Conservation (phyloP, 2,113 vertebrate genomes). For the Sciurus niger region DNA sequence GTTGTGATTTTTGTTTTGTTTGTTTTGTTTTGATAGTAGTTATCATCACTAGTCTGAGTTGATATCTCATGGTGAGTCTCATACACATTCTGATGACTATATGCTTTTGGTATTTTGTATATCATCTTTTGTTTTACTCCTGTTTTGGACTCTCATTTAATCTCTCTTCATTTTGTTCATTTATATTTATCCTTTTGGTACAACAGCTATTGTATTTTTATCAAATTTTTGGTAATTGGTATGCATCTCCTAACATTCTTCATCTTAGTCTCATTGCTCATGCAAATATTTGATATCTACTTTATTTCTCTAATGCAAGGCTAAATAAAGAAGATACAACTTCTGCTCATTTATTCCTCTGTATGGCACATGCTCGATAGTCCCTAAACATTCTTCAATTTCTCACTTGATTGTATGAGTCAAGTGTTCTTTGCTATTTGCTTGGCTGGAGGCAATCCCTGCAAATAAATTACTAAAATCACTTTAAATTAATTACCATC, state of each 20-base stretch:
- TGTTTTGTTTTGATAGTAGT: not conserved
- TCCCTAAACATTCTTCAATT: slow-evolving; percentile 1
- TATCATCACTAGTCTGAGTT: not conserved
- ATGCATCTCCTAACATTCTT: not conserved
- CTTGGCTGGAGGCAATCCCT: not conserved
- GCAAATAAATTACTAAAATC: slow-evolving; percentile 62
- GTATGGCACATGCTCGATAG: not conserved
- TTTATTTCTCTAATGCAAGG: slow-evolving; percentile 10
- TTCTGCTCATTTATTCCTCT: not conserved
- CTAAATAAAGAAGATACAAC: not conserved
- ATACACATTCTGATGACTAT: not conserved
- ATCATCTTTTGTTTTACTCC: not conserved
- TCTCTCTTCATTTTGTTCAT: not conserved
- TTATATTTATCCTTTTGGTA: not conserved
- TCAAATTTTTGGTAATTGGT: not conserved
- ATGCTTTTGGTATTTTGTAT: not conserved
- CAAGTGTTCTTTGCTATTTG: not conserved
- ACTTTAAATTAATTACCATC: slow-evolving; percentile 61
- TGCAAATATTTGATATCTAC: not conserved
- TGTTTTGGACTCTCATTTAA: not conserved
- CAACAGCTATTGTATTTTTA: not conserved
- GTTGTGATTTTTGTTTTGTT: no score
- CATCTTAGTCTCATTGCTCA: not conserved
- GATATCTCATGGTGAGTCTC: not conserved
- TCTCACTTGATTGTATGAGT: slow-evolving; percentile 11